Conservation (phyloP, 1,140 invertebrate species). For the Drosophila hydei region DNA sequence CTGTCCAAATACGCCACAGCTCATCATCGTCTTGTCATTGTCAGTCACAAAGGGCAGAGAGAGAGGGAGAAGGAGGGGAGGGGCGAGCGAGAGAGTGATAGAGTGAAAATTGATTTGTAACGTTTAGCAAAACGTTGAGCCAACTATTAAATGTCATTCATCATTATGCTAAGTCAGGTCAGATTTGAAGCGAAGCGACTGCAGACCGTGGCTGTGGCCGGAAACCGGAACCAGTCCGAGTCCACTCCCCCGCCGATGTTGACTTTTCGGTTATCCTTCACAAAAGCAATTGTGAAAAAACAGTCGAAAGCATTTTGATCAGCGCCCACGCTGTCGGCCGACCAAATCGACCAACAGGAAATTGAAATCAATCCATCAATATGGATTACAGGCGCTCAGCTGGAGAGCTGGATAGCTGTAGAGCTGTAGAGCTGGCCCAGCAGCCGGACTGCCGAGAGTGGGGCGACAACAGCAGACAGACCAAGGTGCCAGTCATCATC, state of each 20-base stretch:
- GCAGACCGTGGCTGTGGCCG: slow-evolving; percentile 41
- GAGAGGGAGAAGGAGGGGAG: neutral
- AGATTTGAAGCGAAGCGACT: slow-evolving; percentile 7
- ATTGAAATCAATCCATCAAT: slow-evolving; percentile 84
- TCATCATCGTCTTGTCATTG: slow-evolving; percentile 32
- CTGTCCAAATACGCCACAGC: slow-evolving; percentile 23
- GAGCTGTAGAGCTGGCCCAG: too few relatives aligned
- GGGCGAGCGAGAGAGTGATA: neutral
- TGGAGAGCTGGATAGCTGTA: slow-evolving; percentile 8
- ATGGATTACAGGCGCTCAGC: slow-evolving; percentile 72
- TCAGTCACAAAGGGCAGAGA: slow-evolving; percentile 14
- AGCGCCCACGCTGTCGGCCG: slow-evolving; percentile 19
- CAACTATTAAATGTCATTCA: slow-evolving; percentile 77
- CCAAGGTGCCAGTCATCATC: slow-evolving; percentile 72
- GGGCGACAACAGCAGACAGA: neutral
- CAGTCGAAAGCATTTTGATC: slow-evolving; percentile 42
- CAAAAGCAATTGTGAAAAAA: slow-evolving; percentile 55
- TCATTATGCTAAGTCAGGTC: slow-evolving; percentile 76
- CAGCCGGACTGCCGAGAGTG: too few relatives aligned
- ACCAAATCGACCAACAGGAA: slow-evolving; percentile 64
- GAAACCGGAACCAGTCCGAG: slow-evolving; percentile 75
- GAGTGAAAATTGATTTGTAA: slow-evolving; percentile 78
- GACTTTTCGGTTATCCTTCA: slow-evolving; percentile 56
- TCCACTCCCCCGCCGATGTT: slow-evolving; percentile 24
- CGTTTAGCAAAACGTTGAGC: slow-evolving; percentile 57